Evolutionary conservation across 2,113 vertebrate genomes (phyloP).

Genomic region (Poecilia latipinna): DNA sequence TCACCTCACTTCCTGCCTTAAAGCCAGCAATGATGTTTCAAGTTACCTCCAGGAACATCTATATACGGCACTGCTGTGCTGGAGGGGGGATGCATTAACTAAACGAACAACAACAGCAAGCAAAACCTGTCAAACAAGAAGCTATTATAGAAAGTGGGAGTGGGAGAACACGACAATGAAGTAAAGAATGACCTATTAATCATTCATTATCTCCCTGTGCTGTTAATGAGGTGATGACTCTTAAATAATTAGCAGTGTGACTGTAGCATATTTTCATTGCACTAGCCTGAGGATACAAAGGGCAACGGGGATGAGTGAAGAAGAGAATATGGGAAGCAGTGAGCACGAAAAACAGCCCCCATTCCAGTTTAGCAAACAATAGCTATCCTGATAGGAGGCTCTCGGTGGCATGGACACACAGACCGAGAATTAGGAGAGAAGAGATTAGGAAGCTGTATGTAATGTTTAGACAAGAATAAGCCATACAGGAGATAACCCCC

Average conservation of each 20-base stretch:
- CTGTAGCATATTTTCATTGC: constrained; percentile 79
- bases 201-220: constrained; percentile 79
- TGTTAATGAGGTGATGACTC: constrained; percentile 81
- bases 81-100: constrained; percentile 5
- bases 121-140: constrained; percentile 63
- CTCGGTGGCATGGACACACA: constrained; percentile 43
- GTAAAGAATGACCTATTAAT: constrained; percentile 79
- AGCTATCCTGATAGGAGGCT: constrained; percentile 51
- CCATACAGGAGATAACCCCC: constrained; percentile 51
- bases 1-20: constrained; percentile 68
- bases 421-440: constrained; percentile 27
- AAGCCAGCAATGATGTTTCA: constrained; percentile 55
- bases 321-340: constrained; percentile 66
- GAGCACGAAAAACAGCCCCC: constrained; percentile 54
- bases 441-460: constrained; percentile 44
- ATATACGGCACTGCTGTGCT: constrained; percentile 11
- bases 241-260: constrained; percentile 82
- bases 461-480: constrained; percentile 39
- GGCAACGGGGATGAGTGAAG: constrained; percentile 62
- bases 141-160: constrained; percentile 45
- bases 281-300: constrained; percentile 70
- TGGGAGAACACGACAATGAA: constrained; percentile 49
- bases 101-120: constrained; percentile 50
- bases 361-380: constrained; percentile 69
- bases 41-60: constrained; percentile 51